Evolutionary conservation across 1,140 invertebrate genomes (phyloP), one percentile per base, ranked within the genome.

Genomic region (Meloidogyne hapla): DNA sequence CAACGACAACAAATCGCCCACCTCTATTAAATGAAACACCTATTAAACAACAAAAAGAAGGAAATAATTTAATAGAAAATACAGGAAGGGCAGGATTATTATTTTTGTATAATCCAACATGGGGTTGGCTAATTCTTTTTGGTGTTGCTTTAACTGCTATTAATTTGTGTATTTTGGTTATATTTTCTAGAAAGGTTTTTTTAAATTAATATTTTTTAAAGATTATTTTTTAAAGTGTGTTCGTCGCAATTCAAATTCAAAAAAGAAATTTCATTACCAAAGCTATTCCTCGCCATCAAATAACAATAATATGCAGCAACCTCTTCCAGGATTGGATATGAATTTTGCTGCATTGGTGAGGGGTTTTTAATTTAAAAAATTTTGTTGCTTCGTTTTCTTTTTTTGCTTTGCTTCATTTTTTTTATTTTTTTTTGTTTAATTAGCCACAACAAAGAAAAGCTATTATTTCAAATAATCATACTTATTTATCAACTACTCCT

Each of bases 221-320:
- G 25, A 33, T 73, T 23, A 26, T 21, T 23, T 61, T 33, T 56
- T 73, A 6, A 23, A 83, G 83, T 85, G 82, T 68, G 9, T 61
- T 18, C 68, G 78, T 23, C 77, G 74, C 23, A 65, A 74, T 13
- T 33, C 75, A 25, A 75, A 62, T 21, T 62, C 75, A 45, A 85
- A 85, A 70, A 86, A 86, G 67, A 83, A 80, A 64, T 73, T 85
- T 4, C 76, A 85, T 40, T 86, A 87, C 33, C 84, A 87, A 66
- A 81, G 80, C n/a, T 85, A 85, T 69, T 45, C 83, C 12, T 82
- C 71, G 23, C 45, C 33, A 6, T 33, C 40, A 18, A 61, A 38
- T 15, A 21, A 56, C 21, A 42, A 38, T 38, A 67, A 38, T 33
- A 23, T 42, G 4, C 71, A 61, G 2, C 71, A 61, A 21, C 48